Conservation (phyloP, 1,140 invertebrate species). For the Eubasilissa regina region DNA sequence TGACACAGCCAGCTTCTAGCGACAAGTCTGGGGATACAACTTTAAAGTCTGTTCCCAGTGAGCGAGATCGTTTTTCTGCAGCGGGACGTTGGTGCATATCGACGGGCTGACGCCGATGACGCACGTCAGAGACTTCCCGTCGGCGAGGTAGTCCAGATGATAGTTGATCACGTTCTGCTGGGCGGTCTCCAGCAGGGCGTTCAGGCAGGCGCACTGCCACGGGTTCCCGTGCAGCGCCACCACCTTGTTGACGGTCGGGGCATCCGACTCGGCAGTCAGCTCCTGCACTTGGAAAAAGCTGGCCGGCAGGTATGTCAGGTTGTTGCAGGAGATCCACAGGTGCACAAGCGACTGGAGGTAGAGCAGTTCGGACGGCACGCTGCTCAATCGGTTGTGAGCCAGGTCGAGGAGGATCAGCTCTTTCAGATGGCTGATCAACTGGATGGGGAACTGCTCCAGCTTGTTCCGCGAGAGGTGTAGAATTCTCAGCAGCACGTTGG, state of each 20-base stretch:
- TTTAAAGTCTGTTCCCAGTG: background rate
- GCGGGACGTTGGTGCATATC: background rate
- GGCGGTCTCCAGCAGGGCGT: background rate
- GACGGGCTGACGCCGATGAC: background rate
- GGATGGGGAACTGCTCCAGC: slow-evolving; percentile 1
- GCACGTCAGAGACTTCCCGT: slow-evolving; percentile 8
- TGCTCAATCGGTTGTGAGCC: slow-evolving; percentile 4
- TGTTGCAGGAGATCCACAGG: slow-evolving; percentile 19
- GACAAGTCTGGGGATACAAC: background rate
- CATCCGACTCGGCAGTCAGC: no score
- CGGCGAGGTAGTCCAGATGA: background rate
- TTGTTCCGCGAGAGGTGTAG: slow-evolving; percentile 22
- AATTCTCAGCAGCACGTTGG: background rate
- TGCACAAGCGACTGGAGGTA: background rate
- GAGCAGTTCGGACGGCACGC: background rate
- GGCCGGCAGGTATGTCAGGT: slow-evolving; percentile 2
- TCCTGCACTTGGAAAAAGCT: slow-evolving; percentile 3
- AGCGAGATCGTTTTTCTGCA: background rate
- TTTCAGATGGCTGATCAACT: background rate
- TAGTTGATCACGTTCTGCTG: background rate
- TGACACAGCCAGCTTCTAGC: no score
- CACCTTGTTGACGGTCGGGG: background rate
- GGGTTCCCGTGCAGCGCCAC: slow-evolving; percentile 23
- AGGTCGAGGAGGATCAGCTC: slow-evolving; percentile 6
- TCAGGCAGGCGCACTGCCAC: slow-evolving; percentile 32